phyloP scores from a whole-genome alignment of 2,888 invertebrate species.

The Corbicula japonica region DNA sequence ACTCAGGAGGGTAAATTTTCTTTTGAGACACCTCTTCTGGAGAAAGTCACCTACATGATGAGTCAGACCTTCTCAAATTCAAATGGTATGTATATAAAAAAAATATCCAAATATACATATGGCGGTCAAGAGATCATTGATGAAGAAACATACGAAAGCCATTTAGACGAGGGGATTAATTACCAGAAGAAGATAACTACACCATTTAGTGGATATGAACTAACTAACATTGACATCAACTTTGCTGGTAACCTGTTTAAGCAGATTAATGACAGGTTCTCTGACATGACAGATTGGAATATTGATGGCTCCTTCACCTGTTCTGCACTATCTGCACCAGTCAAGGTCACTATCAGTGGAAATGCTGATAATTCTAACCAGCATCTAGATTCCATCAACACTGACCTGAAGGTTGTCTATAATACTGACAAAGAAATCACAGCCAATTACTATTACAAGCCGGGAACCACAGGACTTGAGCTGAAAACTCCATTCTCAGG shows the following conservation, averaged over 20 bases:
- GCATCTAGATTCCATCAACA: slow-evolving; percentile 1
- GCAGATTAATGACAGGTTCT: no score
- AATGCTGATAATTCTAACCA: background rate
- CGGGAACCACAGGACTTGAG: slow-evolving; percentile 1
- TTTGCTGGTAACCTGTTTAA: slow-evolving; percentile 41
- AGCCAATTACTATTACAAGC: background rate
- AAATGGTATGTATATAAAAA: no score
- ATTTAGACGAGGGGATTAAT: no score
- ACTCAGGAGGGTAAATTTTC: background rate
- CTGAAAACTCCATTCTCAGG: slow-evolving; percentile 23
- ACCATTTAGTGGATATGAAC: slow-evolving; percentile 62
- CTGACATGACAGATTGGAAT: slow-evolving; percentile 18
- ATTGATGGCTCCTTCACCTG: slow-evolving; percentile 24
- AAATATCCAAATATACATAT: slow-evolving; percentile 15
- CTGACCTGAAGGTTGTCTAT: background rate
- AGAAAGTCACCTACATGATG: slow-evolving; percentile 13
- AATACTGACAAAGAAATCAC: slow-evolving; percentile 6
- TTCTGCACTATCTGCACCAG: slow-evolving; percentile 16
- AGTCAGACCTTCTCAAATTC: no score
- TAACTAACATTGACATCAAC: slow-evolving; percentile 28
- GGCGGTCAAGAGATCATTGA: slow-evolving; percentile 14
- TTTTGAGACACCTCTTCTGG: slow-evolving; percentile 43
- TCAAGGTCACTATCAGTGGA: background rate
- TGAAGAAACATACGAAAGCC: no score
- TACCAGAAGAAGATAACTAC: slow-evolving; percentile 17